Conservation (phyloP, 2,113 vertebrate species). For the Trogon melanurus region DNA sequence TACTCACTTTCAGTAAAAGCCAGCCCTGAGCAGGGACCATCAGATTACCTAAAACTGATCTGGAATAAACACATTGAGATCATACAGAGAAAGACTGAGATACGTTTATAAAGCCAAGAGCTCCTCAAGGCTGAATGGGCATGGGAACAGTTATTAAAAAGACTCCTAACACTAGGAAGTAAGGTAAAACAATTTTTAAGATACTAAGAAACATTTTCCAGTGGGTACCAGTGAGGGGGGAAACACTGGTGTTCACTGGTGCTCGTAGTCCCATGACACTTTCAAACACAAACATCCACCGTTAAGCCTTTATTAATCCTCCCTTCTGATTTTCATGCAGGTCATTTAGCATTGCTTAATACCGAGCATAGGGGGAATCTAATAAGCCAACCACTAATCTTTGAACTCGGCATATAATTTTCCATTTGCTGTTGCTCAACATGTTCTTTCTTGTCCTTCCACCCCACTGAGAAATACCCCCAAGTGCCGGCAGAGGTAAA, state of each 20-base stretch:
- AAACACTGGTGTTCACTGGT: background rate
- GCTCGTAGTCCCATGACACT: background rate
- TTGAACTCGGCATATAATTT: background rate
- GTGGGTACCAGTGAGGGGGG: background rate
- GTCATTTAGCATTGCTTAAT: conserved; percentile 16
- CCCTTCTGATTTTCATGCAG: background rate
- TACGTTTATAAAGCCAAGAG: background rate
- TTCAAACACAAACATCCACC: background rate
- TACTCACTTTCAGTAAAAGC: background rate
- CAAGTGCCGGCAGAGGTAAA: background rate
- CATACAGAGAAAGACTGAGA: background rate
- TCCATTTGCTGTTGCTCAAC: background rate
- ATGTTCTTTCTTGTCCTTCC: conserved; percentile 30
- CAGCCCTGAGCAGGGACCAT: background rate
- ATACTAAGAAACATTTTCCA: background rate
- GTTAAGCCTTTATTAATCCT: conserved; percentile 20
- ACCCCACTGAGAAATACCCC: background rate
- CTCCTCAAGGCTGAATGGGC: background rate
- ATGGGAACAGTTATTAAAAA: background rate
- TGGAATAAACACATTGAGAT: background rate
- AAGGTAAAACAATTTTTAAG: background rate
- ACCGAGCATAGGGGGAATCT: background rate
- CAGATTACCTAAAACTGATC: background rate
- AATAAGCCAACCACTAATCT: conserved; percentile 11
- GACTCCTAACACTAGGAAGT: background rate